Evolutionary conservation across 2,888 invertebrate genomes (phyloP), one percentile per base, ranked within the genome.

Genomic region (Monochamus alternatus): DNA sequence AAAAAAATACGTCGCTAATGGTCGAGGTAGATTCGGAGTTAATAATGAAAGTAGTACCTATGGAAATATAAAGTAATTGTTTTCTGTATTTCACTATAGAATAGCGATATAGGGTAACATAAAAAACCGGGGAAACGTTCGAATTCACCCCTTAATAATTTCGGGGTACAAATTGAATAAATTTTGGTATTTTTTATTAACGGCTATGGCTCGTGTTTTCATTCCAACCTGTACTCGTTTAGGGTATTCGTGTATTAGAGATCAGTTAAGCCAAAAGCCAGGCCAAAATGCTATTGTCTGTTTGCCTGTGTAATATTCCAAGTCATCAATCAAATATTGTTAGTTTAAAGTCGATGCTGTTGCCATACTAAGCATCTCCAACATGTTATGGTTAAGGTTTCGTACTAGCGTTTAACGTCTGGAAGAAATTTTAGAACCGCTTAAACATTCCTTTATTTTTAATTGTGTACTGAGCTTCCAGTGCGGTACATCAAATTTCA

Each of bases 311-410:
- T 75, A 80, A 78, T 79, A 79, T 79, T 75, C 74, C 72, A 67
- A 75, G 77, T 81, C 82, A 82, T 82, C 80, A 82, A 82, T 82
- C 82, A 82, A 82, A 81, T 79, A 81, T 80, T 79, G 80, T 82
- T 81, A 75, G 79, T 75, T 78, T 70, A 67, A 76, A 78, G 75
- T 73, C 71, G 76, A 75, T 76, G 70, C 70, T 67, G 59, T 47
- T 44, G 63, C 67, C 71, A 66, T 69, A 60, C 69, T 60, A 52
- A 66, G 64, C 74, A 72, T 75, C 75, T 75, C 62, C 69, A 66
- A 65, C 73, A 73, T 75, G 70, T 78, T 73, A 75, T 76, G 74
- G 74, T 76, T 69, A 74, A 76, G 74, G 52, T 65, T 78, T 73
- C 58, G 14, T 68, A 14, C 44, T 9, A 43, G 31, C 59, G 44